These are phyloP conservation scores for Poeciliopsis gracilis DNA, from an alignment of 2,797 vertebrate species.

Conservation along the genomic window DNA sequence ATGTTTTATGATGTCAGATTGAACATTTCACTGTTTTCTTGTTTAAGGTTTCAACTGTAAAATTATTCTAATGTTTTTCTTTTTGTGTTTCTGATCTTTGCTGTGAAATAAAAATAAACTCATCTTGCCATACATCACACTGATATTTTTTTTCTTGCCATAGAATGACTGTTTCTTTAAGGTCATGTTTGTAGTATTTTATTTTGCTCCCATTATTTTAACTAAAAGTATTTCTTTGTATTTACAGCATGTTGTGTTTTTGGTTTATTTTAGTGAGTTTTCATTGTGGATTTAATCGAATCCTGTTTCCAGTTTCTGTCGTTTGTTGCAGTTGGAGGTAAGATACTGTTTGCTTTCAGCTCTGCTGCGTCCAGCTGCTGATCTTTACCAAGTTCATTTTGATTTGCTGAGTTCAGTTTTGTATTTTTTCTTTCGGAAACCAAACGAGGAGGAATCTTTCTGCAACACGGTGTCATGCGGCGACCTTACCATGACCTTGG, in stretches of 20 bases:
- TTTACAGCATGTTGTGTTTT: background rate
- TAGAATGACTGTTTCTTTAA: background rate
- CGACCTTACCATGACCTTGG: slow-evolving; percentile 43
- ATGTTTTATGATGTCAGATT: no score
- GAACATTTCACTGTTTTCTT: background rate
- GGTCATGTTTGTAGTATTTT: background rate
- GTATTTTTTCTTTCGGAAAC: background rate
- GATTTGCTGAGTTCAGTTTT: background rate
- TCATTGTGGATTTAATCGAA: background rate
- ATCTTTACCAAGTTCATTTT: background rate
- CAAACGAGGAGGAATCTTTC: background rate
- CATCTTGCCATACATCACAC: background rate
- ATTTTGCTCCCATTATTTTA: background rate
- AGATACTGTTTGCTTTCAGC: background rate
- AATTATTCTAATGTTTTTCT: background rate
- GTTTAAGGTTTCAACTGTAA: background rate
- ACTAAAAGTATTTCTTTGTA: background rate
- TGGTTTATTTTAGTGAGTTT: background rate
- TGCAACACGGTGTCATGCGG: background rate
- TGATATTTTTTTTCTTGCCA: background rate
- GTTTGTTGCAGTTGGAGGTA: background rate
- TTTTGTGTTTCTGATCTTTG: background rate
- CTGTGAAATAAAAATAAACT: background rate
- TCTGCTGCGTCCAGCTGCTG: background rate
- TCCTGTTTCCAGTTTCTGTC: no score